phyloP scores from a whole-genome alignment of 2,797 vertebrate genomes.

The Enteromius unitaeniatus region DNA sequence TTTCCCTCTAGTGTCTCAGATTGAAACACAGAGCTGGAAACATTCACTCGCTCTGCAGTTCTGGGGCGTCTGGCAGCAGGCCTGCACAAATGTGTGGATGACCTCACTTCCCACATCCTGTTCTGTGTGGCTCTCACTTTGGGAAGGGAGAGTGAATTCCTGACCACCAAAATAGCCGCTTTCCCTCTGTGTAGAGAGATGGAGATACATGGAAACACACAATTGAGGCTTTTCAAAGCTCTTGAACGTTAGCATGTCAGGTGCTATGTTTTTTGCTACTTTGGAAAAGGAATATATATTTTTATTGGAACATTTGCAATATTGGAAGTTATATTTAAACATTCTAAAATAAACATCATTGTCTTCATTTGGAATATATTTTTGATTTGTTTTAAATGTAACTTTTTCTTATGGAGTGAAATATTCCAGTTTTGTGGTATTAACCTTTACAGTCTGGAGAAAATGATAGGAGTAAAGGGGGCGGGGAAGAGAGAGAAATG shows the following conservation, averaged over 20 bases:
- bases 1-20: slow-evolving; percentile 13
- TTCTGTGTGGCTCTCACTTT: slow-evolving; percentile 74
- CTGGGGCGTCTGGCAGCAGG: slow-evolving; percentile 64
- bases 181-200: slow-evolving; percentile 40
- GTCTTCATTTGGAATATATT: too few relatives aligned
- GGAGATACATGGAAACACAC: background rate
- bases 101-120: slow-evolving; percentile 84
- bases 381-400: background rate
- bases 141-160: slow-evolving; percentile 69
- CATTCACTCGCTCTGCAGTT: slow-evolving; percentile 28
- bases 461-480: background rate
- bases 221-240: background rate
- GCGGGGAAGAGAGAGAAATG: background rate
- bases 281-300: background rate
- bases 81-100: slow-evolving; percentile 74
- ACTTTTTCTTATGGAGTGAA: background rate
- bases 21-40: slow-evolving; percentile 39
- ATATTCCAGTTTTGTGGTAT: background rate
- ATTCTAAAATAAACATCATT: background rate
- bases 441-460: background rate
- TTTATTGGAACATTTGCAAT: background rate
- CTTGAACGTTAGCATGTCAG: background rate
- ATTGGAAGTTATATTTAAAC: background rate
- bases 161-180: slow-evolving; percentile 67
- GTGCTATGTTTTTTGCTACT: background rate